Percentiles rank a stretch among this genome's conserved stretches.
Conservation (phyloP, 2,888 invertebrate genomes). For the Pristionchus japonicus region DNA sequence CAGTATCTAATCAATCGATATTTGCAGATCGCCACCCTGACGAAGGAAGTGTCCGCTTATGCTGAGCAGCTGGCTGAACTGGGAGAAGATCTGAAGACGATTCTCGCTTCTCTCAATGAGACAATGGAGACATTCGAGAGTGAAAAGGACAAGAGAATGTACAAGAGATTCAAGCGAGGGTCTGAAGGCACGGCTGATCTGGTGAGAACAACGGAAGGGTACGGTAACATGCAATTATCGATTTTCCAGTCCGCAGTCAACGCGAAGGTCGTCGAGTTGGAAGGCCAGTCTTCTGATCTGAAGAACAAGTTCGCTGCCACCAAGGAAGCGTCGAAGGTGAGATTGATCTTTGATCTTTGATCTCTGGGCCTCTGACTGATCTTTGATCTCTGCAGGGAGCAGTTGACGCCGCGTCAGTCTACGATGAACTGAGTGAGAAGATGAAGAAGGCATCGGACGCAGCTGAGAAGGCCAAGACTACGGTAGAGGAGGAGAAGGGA, state of each 20-base stretch:
- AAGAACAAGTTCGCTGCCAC: conserved; percentile 44
- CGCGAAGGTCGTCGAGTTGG: conserved; percentile 1
- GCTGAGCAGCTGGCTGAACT: conserved; percentile 44
- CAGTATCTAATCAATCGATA: neutral
- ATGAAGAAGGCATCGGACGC: conserved; percentile 59
- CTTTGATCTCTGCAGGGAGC: conserved; percentile 49
- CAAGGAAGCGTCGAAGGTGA: conserved; percentile 37
- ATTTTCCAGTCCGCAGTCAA: conserved; percentile 36
- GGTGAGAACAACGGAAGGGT: neutral
- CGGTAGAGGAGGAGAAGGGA: conserved; percentile 49
- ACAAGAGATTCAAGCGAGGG: conserved; percentile 39
- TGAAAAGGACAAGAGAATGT: conserved; percentile 17
- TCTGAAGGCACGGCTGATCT: neutral
- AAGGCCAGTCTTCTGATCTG: conserved; percentile 7
- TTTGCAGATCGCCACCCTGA: conserved; percentile 39
- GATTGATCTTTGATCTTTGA: neutral
- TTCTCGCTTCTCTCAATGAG: conserved; percentile 36
- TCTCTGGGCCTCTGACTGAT: neutral
- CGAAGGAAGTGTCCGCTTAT: conserved; percentile 35
- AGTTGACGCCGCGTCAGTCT: conserved; percentile 66
- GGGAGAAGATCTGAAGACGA: conserved; percentile 49
- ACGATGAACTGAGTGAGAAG: conserved; percentile 61
- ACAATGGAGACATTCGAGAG: conserved; percentile 32
- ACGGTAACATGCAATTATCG: neutral
- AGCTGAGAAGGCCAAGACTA: conserved; percentile 54